Conservation (phyloP, 2,113 vertebrate species). For the Apaloderma vittatum region DNA sequence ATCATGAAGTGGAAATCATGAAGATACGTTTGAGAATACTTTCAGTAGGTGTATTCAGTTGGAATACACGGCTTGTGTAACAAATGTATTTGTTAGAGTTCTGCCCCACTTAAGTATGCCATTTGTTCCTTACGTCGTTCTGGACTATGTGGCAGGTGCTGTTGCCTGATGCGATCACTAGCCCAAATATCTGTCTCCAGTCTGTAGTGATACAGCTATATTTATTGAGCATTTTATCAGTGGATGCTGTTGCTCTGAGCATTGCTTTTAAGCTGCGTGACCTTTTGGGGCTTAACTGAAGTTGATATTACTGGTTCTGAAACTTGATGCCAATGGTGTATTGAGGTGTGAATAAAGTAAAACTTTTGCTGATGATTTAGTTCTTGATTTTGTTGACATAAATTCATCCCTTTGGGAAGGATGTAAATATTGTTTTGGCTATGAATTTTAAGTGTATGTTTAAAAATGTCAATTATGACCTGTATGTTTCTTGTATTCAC, state of each 20-base stretch:
- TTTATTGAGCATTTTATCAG: not conserved
- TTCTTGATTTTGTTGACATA: not conserved
- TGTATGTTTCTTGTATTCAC: not conserved
- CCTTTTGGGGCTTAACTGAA: slow-evolving; percentile 1
- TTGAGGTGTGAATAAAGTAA: slow-evolving; percentile 29
- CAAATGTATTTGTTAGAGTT: not conserved
- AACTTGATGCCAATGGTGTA: slow-evolving; percentile 39
- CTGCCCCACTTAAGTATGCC: slow-evolving; percentile 26
- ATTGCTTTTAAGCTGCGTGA: not conserved
- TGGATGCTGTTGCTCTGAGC: not conserved
- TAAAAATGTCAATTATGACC: not conserved
- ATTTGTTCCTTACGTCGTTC: slow-evolving; percentile 49
- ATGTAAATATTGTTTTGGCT: not conserved
- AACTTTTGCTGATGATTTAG: not conserved
- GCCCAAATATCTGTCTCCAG: not conserved
- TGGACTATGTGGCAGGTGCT: slow-evolving; percentile 30
- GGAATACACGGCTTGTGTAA: not conserved
- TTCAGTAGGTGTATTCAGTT: not conserved
- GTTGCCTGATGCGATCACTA: not conserved
- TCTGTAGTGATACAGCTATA: not conserved
- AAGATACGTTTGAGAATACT: not conserved
- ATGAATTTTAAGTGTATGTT: not conserved
- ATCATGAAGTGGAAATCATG: not conserved
- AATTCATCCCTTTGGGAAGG: too few species aligned
- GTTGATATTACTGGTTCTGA: not conserved